These are phyloP conservation scores for Andrena camellia DNA, from an alignment of 2,888 invertebrate genomes.

Conservation along the genomic window DNA sequence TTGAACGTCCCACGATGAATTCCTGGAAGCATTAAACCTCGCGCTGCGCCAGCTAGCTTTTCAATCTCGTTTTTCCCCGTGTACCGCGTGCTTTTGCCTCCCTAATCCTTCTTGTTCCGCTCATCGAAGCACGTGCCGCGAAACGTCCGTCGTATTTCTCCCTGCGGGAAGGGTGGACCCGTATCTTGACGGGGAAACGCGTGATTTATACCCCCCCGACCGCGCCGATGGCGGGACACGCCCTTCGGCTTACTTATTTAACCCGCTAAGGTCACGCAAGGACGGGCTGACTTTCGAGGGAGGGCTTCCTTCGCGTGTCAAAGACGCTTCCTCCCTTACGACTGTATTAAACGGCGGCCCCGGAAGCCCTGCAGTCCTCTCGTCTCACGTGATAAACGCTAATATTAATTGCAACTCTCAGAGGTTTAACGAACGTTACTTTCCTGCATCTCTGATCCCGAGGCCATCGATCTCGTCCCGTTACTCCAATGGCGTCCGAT, in stretches of 20 bases:
- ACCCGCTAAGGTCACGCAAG: conserved; percentile 53
- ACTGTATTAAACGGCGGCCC: background rate
- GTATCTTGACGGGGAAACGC: conserved; percentile 51
- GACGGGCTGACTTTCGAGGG: conserved; percentile 11
- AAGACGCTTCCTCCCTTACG: conserved; percentile 7
- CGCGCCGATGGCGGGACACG: conserved; percentile 28
- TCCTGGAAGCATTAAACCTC: conserved; percentile 31
- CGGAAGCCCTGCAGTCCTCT: conserved; percentile 28
- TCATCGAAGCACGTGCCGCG: background rate
- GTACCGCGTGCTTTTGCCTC: no score
- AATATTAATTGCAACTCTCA: conserved; percentile 13
- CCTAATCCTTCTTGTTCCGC: background rate
- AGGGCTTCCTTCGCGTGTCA: conserved; percentile 34
- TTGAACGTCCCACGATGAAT: conserved; percentile 28
- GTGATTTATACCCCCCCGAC: conserved; percentile 52
- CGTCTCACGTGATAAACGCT: conserved; percentile 32
- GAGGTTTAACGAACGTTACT: background rate
- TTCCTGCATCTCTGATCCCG: background rate
- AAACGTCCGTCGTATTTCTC: conserved; percentile 61
- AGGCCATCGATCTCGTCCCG: background rate
- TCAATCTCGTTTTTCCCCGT: conserved; percentile 6
- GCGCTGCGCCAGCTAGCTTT: background rate
- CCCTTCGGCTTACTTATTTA: conserved; percentile 50
- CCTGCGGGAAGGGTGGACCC: background rate
- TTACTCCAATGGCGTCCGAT: background rate